Percentiles rank a stretch among this genome's conserved stretches.
Conservation (phyloP, 2,113 vertebrate species). For the Phaethon lepturus region DNA sequence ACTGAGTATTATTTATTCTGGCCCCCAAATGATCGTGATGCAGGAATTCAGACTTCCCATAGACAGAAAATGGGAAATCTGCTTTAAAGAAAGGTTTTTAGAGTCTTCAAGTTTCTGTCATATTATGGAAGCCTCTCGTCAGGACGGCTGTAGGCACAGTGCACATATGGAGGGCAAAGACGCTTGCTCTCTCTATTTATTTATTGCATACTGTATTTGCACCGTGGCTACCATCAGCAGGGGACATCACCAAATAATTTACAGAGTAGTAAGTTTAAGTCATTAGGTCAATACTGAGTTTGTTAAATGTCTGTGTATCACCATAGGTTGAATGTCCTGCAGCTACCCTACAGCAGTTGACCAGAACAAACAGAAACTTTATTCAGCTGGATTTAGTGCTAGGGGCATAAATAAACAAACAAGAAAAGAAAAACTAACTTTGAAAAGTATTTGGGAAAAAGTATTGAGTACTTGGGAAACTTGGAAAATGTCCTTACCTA, state of each 20-base stretch:
- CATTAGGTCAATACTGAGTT: background rate
- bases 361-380: background rate
- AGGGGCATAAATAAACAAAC: background rate
- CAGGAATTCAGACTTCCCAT: background rate
- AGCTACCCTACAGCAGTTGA: background rate
- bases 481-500: background rate
- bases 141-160: background rate
- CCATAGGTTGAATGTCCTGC: background rate
- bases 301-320: background rate
- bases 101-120: background rate
- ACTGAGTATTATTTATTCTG: background rate
- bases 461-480: background rate
- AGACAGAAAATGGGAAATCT: no score
- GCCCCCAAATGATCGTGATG: background rate
- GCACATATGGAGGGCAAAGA: background rate
- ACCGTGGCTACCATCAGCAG: background rate
- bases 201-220: background rate
- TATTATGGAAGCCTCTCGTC: rapidly evolving
- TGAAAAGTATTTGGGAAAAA: background rate
- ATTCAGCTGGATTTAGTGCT: background rate
- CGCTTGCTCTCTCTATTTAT: background rate
- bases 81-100: background rate
- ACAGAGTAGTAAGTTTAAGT: background rate
- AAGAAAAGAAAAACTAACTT: background rate
- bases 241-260: background rate